Conservation (phyloP, 2,113 vertebrate genomes). For the Catharus bicknelli region DNA sequence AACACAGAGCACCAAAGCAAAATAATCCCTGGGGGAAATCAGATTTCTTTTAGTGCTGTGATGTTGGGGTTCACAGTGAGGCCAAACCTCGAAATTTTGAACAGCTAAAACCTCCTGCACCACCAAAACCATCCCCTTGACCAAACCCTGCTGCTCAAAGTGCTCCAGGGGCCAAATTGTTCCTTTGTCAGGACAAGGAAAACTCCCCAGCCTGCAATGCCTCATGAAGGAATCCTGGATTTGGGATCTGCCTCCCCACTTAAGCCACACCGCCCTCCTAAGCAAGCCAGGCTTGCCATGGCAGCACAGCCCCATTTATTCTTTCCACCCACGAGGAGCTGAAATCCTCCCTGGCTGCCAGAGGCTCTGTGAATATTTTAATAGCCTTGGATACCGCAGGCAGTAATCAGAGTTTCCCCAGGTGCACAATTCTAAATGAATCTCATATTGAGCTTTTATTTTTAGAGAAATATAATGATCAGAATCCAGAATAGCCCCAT, state of each 20-base stretch:
- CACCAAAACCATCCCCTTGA: neutral
- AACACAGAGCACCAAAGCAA: neutral
- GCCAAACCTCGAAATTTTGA: neutral
- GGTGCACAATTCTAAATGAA: conserved; percentile 47
- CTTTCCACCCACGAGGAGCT: neutral
- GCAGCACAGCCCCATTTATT: neutral
- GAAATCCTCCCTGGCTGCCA: neutral
- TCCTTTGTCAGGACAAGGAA: neutral
- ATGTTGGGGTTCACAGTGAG: neutral
- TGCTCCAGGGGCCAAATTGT: neutral
- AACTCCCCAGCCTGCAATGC: neutral
- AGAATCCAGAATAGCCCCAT: conserved; percentile 19
- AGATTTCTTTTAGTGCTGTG: neutral
- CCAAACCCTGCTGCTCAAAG: neutral
- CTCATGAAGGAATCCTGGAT: neutral
- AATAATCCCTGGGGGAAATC: neutral
- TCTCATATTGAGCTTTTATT: conserved; percentile 38
- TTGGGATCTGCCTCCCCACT: neutral
- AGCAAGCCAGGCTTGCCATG: neutral
- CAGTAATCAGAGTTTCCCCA: conserved; percentile 46
- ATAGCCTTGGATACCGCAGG: neutral
- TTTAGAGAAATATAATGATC: conserved; percentile 54
- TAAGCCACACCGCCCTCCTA: neutral
- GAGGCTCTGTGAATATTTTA: neutral
- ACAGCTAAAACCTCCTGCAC: neutral